phyloP scores from a whole-genome alignment of 2,888 invertebrate genomes.

The Pandemis corylana region DNA sequence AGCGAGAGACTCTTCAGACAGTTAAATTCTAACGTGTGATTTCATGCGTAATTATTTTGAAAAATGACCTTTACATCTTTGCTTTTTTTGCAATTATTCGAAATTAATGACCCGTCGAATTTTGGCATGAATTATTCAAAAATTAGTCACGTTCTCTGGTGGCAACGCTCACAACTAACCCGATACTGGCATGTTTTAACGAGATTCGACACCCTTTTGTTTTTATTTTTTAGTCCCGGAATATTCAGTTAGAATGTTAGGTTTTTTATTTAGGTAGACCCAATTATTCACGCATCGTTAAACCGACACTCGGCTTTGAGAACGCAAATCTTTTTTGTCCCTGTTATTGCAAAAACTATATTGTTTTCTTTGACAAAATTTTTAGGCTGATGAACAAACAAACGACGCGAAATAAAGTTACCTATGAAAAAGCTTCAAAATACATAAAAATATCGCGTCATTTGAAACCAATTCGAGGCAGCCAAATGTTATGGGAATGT shows the following conservation, averaged over 20 bases:
- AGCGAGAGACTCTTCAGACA: background rate
- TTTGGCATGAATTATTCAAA: slow-evolving; percentile 29
- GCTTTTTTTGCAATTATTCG: slow-evolving; percentile 24
- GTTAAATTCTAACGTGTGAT: background rate
- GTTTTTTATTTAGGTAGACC: slow-evolving; percentile 12
- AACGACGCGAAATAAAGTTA: background rate
- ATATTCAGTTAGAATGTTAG: slow-evolving; percentile 12
- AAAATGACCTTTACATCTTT: background rate
- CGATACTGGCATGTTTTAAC: slow-evolving; percentile 22
- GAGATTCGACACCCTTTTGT: slow-evolving; percentile 12
- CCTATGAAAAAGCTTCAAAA: background rate
- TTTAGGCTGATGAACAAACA: background rate
- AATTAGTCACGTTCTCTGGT: slow-evolving; percentile 34
- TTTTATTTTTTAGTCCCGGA: slow-evolving; percentile 11
- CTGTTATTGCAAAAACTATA: background rate
- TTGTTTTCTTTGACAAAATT: background rate
- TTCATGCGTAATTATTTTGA: background rate
- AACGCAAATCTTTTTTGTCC: slow-evolving; percentile 5
- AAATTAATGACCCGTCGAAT: slow-evolving; percentile 23
- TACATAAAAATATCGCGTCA: slow-evolving; percentile 1
- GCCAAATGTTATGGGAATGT: slow-evolving; percentile 18
- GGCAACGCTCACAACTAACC: slow-evolving; percentile 18
- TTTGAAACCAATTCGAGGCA: slow-evolving; percentile 19
- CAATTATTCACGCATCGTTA: slow-evolving; percentile 37
- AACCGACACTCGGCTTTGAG: slow-evolving; percentile 16